These are phyloP conservation scores for Bombylius major DNA, from an alignment of 2,888 invertebrate genomes.

Conservation along the genomic window DNA sequence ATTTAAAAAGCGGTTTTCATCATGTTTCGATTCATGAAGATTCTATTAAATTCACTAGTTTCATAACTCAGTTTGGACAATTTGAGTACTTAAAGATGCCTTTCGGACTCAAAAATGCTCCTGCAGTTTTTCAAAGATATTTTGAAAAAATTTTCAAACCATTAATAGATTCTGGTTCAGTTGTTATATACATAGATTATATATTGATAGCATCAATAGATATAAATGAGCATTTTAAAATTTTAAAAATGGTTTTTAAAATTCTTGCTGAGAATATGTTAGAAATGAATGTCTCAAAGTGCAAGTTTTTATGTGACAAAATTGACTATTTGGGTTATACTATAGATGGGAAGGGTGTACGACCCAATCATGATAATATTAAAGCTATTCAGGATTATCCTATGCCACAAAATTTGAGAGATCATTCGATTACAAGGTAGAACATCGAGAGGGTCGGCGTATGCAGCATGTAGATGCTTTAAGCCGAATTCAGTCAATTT, in stretches of 20 bases:
- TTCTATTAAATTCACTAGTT: not conserved
- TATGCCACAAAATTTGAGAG: slow-evolving; percentile 12
- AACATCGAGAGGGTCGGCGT: slow-evolving; percentile 3
- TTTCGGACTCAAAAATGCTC: slow-evolving; percentile 11
- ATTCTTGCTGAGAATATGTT: not conserved
- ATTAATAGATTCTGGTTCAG: not conserved
- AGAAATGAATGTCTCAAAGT: not conserved
- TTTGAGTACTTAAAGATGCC: not conserved
- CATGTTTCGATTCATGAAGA: not conserved
- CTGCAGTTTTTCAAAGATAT: not conserved
- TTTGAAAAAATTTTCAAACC: not conserved
- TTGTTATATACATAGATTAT: not conserved
- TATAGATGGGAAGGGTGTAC: not conserved
- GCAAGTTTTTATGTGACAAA: not conserved
- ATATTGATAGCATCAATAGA: not conserved
- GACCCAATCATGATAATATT: not conserved
- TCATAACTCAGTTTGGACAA: not conserved
- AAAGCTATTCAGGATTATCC: slow-evolving; percentile 15
- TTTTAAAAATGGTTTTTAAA: not conserved
- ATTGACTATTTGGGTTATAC: too few species aligned
- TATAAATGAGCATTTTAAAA: not conserved
- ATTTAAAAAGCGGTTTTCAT: too few species aligned
- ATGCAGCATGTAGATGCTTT: slow-evolving; percentile 2
- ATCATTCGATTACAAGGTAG: slow-evolving; percentile 9
- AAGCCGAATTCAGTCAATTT: not conserved